A percentile compares a stretch with the other conserved stretches of the same genome.
phyloP scores from a whole-genome alignment of 2,797 vertebrate species.

The Diplodus sargus region DNA sequence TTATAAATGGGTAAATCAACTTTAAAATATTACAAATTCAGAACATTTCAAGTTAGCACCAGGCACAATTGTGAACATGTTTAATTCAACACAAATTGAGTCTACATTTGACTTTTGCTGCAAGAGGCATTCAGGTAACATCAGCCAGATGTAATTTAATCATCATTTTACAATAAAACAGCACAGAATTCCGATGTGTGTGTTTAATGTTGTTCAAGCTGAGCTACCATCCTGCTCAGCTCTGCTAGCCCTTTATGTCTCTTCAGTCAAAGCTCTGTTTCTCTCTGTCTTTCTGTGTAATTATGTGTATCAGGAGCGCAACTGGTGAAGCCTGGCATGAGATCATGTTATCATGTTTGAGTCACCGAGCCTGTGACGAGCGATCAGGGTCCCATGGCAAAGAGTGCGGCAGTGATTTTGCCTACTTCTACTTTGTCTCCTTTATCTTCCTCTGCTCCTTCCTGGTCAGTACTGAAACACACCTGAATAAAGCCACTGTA shows the following conservation, averaged over 20 bases:
- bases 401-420: conserved; percentile 96
- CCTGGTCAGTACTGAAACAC: conserved; percentile 87
- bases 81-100: not conserved
- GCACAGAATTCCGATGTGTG: not conserved
- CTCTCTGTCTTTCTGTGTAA: conserved; percentile 11
- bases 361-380: conserved; percentile 88
- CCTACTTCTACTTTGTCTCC: conserved; percentile 98
- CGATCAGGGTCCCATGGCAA: conserved; percentile 84
- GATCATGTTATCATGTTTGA: conserved; percentile 96
- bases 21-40: not conserved
- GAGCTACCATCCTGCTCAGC: not conserved
- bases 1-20: not conserved
- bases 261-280: conserved; percentile 15
- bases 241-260: not conserved
- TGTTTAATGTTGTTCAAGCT: conserved; percentile 1
- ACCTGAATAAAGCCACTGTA: not conserved
- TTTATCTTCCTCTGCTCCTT: conserved; percentile 99
- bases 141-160: not conserved
- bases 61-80: not conserved
- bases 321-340: conserved; percentile 98
- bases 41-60: not conserved
- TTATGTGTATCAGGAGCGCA: conserved; percentile 88
- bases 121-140: not conserved
- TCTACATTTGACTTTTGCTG: not conserved
- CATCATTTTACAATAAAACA: not conserved